Evolutionary conservation across 2,113 vertebrate species (phyloP).

Genomic region (Myiozetetes cayanensis): DNA sequence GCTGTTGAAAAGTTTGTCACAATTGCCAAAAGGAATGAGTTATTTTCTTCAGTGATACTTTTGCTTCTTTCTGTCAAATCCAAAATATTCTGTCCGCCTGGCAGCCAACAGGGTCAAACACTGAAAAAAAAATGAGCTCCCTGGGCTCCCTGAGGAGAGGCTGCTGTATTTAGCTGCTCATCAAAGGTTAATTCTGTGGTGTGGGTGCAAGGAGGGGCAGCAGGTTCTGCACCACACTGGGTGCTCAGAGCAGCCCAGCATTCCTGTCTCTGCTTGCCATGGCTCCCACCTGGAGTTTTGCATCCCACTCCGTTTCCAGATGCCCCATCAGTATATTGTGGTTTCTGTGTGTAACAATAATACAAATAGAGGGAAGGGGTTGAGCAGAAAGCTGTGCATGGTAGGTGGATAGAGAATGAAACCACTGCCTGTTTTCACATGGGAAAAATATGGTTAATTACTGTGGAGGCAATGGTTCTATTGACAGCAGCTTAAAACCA

Average conservation of each 20-base stretch:
- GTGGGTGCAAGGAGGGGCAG: neutral
- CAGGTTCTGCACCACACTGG: neutral
- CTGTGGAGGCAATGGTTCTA: neutral
- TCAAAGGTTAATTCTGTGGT: neutral
- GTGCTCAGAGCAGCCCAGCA: neutral
- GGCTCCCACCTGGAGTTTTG: neutral
- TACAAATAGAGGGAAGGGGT: neutral
- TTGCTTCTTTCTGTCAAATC: neutral
- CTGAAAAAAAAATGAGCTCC: neutral
- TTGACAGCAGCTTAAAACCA: neutral
- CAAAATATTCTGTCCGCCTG: constrained; percentile 18
- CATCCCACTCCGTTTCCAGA: neutral
- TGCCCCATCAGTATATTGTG: neutral
- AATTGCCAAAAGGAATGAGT: neutral
- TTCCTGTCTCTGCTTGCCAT: neutral
- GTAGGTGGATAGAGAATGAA: neutral
- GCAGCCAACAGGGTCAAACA: neutral
- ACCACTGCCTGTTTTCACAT: neutral
- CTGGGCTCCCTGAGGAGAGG: neutral
- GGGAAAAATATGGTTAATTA: neutral
- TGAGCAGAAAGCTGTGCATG: neutral
- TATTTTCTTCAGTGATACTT: neutral
- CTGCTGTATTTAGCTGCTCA: neutral
- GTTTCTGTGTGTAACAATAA: neutral
- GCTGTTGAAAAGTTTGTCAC: neutral